These are phyloP conservation scores for Paraescarpia echinospica DNA, from an alignment of 1,140 invertebrate species.

Conservation along the genomic window DNA sequence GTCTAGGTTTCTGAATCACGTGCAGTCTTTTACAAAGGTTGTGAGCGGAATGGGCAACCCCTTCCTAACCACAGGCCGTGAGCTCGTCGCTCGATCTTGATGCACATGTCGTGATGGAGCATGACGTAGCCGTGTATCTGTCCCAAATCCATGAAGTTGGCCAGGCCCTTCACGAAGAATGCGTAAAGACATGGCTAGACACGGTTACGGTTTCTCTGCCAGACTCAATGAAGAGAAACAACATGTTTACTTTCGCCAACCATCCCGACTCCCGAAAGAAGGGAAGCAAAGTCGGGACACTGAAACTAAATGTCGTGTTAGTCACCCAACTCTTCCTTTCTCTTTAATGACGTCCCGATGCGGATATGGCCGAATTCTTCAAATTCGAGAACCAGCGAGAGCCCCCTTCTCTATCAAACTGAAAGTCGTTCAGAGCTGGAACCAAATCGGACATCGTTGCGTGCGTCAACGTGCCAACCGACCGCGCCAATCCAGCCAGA, in stretches of 20 bases:
- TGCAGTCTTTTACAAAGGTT: too few species aligned
- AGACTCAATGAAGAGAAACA: slow-evolving; percentile 13
- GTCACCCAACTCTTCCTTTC: not conserved
- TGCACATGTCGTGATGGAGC: not conserved
- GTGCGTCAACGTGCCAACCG: too few species aligned
- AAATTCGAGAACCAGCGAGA: slow-evolving; percentile 9
- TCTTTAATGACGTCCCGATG: not conserved
- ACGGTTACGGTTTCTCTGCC: not conserved
- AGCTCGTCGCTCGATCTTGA: too few species aligned
- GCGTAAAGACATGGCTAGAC: not conserved
- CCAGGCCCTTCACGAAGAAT: not conserved
- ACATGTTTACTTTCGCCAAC: slow-evolving; percentile 9
- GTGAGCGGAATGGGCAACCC: too few species aligned
- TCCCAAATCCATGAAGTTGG: slow-evolving; percentile 15
- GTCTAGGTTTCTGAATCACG: too few species aligned
- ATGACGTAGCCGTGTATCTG: not conserved
- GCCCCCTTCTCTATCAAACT: slow-evolving; percentile 15
- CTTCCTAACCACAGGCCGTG: too few species aligned
- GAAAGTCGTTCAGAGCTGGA: not conserved
- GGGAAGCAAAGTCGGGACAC: not conserved
- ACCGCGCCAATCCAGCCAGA: too few species aligned
- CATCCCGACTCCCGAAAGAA: not conserved
- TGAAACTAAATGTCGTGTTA: slow-evolving; percentile 11
- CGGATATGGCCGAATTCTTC: slow-evolving; percentile 12
- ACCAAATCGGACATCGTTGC: too few species aligned